These are phyloP conservation scores for Argyrosomus regius DNA, from an alignment of 2,797 vertebrate species.

Conservation along the genomic window DNA sequence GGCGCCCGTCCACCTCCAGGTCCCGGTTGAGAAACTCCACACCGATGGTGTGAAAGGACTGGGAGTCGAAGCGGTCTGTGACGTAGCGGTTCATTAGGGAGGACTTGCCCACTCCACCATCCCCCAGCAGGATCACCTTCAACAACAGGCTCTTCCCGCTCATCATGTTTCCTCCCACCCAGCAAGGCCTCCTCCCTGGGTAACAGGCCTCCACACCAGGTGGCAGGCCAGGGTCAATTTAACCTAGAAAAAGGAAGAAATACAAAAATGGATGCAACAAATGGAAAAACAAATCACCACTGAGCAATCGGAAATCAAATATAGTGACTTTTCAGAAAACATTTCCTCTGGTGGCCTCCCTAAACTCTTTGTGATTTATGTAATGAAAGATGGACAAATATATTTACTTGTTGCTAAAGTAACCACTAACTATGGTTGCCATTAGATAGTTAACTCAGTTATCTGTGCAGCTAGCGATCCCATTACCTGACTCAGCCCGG, in stretches of 20 bases:
- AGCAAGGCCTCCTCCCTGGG: constrained; percentile 59
- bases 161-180: constrained; percentile 84
- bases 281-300: neutral
- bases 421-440: too few species aligned
- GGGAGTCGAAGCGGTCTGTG: constrained; percentile 97
- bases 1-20: constrained; percentile 94
- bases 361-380: too few species aligned
- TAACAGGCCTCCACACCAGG: constrained; percentile 58
- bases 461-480: too few species aligned
- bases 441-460: too few species aligned
- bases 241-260: constrained; percentile 63
- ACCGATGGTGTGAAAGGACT: constrained; percentile 98
- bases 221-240: constrained; percentile 65
- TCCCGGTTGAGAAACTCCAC: constrained; percentile 99
- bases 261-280: neutral
- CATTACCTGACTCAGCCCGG: too few species aligned
- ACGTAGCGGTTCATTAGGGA: constrained; percentile 99
- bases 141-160: constrained; percentile 96
- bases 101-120: constrained; percentile 98
- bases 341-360: too few species aligned
- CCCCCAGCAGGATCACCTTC: constrained; percentile 97
- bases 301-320: constrained; percentile 27
- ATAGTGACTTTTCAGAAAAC: constrained; percentile 1
- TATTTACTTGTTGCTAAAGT: too few species aligned
- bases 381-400: too few species aligned